Evolutionary conservation across 2,888 invertebrate genomes (phyloP), one percentile per base, ranked within the genome.

Genomic region (Rhagonycha lutea): DNA sequence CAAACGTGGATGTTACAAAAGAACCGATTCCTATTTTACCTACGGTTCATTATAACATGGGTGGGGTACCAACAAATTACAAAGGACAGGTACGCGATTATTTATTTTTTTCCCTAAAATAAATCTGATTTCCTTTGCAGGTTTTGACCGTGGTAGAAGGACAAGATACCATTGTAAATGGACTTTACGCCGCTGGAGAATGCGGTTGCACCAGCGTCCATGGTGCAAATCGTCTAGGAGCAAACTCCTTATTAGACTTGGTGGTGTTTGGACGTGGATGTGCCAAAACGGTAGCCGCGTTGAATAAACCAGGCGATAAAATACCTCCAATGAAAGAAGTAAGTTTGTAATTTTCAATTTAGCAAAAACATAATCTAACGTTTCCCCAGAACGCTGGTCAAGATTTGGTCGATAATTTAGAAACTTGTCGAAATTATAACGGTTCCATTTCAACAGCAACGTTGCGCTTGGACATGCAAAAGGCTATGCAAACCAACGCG

Each of bases 21-120:
- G 98, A 99, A 84, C 98, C 99, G n/a, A 98, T 99, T 82, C 99
- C 99, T 0, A 98, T 99, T 60, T 89, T 99, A 81, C 99, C 99
- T 11, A 99, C 99, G 2, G 99, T 99, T n/a, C 99, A 99, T 88
- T 99, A 99, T 89, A 99, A 99, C 86, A 99, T 99, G 99, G 99
- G 99, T 32, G 99, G 99, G 77, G 92, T 98, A 12, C 99, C 99
- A 0, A 99, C 99, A 29, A 99, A 99, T 89, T 99, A 94, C 89
- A 95, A 94, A 82, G 99, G 99, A 83, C 98, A 99, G 89, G 96
- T 95, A 61, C 18, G 3, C 12, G 18, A 18, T 18, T 18, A 18
- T 18, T 11, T 65, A 4, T 14, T 65, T n/a, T 10, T 14, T 18
- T 10, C 4, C 61, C 9, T n/a, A 61, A n/a, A 14, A 61, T 14